These are phyloP conservation scores for Vollenhovia emeryi DNA, from an alignment of 1,140 invertebrate genomes.

Conservation along the genomic window DNA sequence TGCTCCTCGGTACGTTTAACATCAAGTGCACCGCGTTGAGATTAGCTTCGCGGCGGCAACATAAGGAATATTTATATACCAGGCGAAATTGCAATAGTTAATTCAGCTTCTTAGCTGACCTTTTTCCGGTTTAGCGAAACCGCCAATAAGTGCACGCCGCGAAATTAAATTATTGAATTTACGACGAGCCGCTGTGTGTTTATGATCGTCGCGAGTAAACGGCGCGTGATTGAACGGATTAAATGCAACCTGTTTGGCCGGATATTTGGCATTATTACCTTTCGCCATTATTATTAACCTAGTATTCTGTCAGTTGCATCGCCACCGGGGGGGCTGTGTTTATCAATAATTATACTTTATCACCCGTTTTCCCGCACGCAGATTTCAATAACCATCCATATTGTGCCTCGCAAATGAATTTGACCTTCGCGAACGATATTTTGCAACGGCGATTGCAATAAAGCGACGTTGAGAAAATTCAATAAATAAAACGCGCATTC, in stretches of 20 bases:
- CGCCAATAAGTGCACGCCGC: background rate
- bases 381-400: slow-evolving; percentile 6
- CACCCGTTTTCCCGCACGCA: background rate
- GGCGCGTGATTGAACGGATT: background rate
- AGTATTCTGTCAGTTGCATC: slow-evolving; percentile 3
- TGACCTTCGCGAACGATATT: background rate
- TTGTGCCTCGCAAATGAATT: slow-evolving; percentile 16
- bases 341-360: slow-evolving; percentile 20
- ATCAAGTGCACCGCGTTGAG: background rate
- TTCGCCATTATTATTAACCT: slow-evolving; percentile 15
- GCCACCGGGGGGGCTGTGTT: background rate
- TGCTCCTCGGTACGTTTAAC: background rate
- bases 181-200: background rate
- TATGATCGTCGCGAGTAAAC: slow-evolving; percentile 16
- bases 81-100: background rate
- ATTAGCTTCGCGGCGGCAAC: background rate
- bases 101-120: background rate
- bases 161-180: slow-evolving; percentile 44
- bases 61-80: background rate
- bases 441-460: slow-evolving; percentile 14
- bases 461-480: background rate
- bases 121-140: background rate
- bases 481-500: background rate
- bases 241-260: slow-evolving; percentile 25
- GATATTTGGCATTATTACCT: slow-evolving; percentile 46